A percentile compares a stretch with the other conserved stretches of the same genome.
These are phyloP conservation scores for Drosophila miranda DNA, from an alignment of 1,140 invertebrate species.

Conservation along the genomic window DNA sequence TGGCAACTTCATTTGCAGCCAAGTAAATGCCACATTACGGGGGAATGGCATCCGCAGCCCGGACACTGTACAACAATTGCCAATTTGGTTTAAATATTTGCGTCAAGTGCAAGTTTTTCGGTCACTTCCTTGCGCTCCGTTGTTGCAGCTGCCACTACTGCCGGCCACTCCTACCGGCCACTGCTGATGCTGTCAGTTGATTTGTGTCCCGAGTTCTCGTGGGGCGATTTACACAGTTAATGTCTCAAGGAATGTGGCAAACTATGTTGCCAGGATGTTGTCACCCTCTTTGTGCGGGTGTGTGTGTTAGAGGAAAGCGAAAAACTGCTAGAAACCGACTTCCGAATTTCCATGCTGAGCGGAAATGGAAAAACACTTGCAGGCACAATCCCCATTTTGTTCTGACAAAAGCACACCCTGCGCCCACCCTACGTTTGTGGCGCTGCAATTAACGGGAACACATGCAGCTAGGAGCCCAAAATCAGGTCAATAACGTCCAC, in stretches of 20 bases:
- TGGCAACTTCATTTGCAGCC: slow-evolving; percentile 38
- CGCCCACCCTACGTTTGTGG: slow-evolving; percentile 19
- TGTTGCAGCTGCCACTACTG: slow-evolving; percentile 15
- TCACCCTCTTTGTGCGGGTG: slow-evolving; percentile 45
- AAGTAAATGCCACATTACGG: slow-evolving; percentile 51
- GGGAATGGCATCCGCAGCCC: slow-evolving; percentile 24
- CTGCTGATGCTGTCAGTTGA: slow-evolving; percentile 55
- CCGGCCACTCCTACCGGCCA: too few relatives aligned
- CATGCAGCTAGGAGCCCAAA: slow-evolving; percentile 62
- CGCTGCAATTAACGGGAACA: slow-evolving; percentile 71
- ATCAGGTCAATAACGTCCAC: slow-evolving; percentile 60
- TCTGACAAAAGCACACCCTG: neutral
- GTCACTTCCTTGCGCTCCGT: slow-evolving; percentile 54
- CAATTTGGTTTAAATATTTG: slow-evolving; percentile 76
- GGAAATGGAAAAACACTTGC: slow-evolving; percentile 79
- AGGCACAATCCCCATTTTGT: slow-evolving; percentile 12
- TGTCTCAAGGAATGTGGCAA: slow-evolving; percentile 70
- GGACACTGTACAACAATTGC: slow-evolving; percentile 58
- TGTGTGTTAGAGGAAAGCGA: slow-evolving; percentile 64
- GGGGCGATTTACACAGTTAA: slow-evolving; percentile 57
- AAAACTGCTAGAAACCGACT: slow-evolving; percentile 75
- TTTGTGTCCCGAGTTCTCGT: slow-evolving; percentile 37
- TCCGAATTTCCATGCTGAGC: slow-evolving; percentile 79
- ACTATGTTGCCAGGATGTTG: slow-evolving; percentile 77
- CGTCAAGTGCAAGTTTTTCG: slow-evolving; percentile 69